Conservation (phyloP, 2,113 vertebrate genomes). For the Orthonyx spaldingii region DNA sequence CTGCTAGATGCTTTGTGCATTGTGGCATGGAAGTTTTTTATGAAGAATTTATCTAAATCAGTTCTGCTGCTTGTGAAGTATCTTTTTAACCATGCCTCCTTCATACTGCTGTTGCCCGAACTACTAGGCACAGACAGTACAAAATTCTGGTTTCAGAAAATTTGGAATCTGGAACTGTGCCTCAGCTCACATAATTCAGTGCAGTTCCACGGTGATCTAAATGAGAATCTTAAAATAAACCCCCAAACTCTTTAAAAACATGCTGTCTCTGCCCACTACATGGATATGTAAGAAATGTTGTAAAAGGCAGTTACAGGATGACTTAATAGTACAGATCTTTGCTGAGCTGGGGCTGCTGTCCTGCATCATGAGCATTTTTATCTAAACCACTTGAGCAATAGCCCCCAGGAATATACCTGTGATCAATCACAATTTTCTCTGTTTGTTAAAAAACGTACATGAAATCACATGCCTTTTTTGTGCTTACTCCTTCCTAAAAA, state of each 20-base stretch:
- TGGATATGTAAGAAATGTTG: not conserved
- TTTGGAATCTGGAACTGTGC: not conserved
- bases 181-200: not conserved
- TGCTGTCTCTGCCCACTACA: not conserved
- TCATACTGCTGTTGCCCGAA: not conserved
- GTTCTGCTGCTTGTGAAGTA: not conserved
- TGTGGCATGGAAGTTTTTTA: not conserved
- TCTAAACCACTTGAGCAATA: not conserved
- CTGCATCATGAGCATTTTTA: not conserved
- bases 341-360: not conserved
- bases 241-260: not conserved
- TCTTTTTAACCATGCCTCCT: not conserved
- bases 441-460: not conserved
- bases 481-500: not conserved
- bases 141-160: not conserved
- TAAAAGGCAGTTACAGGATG: not conserved
- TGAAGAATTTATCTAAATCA: not conserved
- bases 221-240: not conserved
- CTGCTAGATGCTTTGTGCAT: not conserved
- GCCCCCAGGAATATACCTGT: not conserved
- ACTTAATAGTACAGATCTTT: not conserved
- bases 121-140: not conserved
- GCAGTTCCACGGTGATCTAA: not conserved
- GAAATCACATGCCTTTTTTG: not conserved
- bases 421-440: not conserved